Conservation (phyloP, 2,797 vertebrate genomes). For the Gymnothorax javanicus region DNA sequence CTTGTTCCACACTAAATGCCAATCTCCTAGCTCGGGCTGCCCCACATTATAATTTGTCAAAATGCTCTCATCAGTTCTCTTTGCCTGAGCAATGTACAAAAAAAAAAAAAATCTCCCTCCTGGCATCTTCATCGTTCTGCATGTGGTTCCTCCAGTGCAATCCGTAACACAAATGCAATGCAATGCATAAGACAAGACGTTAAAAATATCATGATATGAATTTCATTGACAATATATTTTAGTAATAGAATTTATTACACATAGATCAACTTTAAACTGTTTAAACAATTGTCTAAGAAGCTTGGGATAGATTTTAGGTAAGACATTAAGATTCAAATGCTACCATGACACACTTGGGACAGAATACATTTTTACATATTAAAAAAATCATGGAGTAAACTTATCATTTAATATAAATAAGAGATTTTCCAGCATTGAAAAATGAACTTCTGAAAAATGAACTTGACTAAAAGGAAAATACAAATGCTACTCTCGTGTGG, state of each 20-base stretch:
- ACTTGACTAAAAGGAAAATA: not conserved
- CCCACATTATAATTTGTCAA: too few species aligned
- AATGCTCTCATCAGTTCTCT: too few species aligned
- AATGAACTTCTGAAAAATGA: conserved; percentile 4
- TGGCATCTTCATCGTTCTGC: too few species aligned
- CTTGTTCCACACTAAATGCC: too few species aligned
- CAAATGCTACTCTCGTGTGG: not conserved
- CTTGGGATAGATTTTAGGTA: not conserved
- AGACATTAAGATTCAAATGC: not conserved
- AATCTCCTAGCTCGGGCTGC: too few species aligned
- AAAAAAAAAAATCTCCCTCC: too few species aligned
- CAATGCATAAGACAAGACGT: not conserved
- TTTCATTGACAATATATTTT: not conserved
- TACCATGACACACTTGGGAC: not conserved
- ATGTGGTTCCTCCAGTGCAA: too few species aligned
- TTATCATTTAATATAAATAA: conserved; percentile 16
- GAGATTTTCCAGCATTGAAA: conserved; percentile 7
- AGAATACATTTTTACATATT: not conserved
- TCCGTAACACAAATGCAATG: too few species aligned
- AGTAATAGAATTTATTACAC: conserved; percentile 9
- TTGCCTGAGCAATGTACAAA: too few species aligned
- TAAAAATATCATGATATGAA: not conserved
- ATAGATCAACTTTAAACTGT: conserved; percentile 3
- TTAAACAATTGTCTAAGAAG: not conserved
- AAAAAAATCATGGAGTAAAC: not conserved